Base-by-base conservation (phyloP, 2,113 vertebrate species). In the Gracilinanus agilis region DNA sequence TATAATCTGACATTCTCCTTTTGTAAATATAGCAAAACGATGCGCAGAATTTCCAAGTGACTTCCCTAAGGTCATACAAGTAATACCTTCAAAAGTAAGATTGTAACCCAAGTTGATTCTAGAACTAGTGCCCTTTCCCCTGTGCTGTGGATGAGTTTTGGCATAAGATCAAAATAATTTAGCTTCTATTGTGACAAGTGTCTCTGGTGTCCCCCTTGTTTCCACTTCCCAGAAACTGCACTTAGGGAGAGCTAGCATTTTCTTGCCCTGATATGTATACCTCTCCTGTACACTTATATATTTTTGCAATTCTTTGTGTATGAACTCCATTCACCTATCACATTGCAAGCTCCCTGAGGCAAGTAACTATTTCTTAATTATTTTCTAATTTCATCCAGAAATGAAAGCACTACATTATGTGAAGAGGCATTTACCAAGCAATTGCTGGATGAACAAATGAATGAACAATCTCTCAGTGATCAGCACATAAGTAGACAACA, bases 281-380 rank as follows among this genome's bases (percentile, higher is more conserved):
- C 34, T 13, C 61, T 75, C 34, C 61, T 75, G 34, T 75, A 83
- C 2, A 40, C 19, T 40, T 40, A 83, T 83, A 40, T 40, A 83
- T 83, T 83, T 83, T 40, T 75, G 23, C 40, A 40, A 40, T 40
- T 83, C 21, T 40, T 40, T 83, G 16, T 23, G 7, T 40, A 83
- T 40, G n/a, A 83, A 83, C n/a, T 34, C n/a, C 67, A 40, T 9
- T 40, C n/a, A 83, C 67, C 16, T 23, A 2, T 40, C n/a, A 83
- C n/a, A 40, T 83, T 40, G 7, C 19, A 40, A 40, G n/a, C 67
- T 40, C 67, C n/a, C n/a, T 83, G 16, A 83, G 19, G 67, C 2
- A 83, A 83, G 92, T 90, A 97, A 97, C 95, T 93, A 95, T 88
- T 97, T 97, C 90, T 44, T 91, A 95, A 94, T 25, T 83, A 83